phyloP scores from a whole-genome alignment of 2,113 vertebrate species.

The Dendrocopos noguchii region DNA sequence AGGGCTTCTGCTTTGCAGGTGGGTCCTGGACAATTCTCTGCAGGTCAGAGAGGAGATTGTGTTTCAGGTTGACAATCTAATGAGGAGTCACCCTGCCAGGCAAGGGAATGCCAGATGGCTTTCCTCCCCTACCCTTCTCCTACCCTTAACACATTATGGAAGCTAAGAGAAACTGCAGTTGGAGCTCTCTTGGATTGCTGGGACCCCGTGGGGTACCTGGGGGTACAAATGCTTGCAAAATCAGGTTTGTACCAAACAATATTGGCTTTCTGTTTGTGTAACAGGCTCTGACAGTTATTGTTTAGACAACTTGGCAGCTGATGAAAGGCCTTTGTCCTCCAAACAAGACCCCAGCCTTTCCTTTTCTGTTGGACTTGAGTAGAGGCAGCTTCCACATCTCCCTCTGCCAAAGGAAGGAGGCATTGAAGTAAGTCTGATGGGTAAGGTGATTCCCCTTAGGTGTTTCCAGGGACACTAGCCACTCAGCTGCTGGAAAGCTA shows the following conservation, averaged over 20 bases:
- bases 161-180: conserved; percentile 7
- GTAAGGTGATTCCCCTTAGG: not conserved
- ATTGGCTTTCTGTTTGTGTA: not conserved
- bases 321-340: not conserved
- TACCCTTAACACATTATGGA: conserved; percentile 1
- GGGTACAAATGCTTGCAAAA: not conserved
- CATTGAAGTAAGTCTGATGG: not conserved
- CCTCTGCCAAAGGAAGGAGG: not conserved
- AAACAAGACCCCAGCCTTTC: conserved; percentile 1
- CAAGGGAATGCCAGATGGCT: conserved; percentile 49
- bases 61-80: conserved; percentile 45
- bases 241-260: not conserved
- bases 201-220: accelerated
- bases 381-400: not conserved
- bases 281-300: not conserved
- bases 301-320: not conserved
- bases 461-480: not conserved
- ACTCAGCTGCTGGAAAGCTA: not conserved
- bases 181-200: not conserved
- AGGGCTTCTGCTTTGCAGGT: conserved; percentile 41
- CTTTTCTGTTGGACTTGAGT: not conserved
- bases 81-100: conserved; percentile 17
- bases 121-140: not conserved
- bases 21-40: not conserved
- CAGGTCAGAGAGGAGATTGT: not conserved